phyloP scores from a whole-genome alignment of 2,888 invertebrate species.

The Altica lythri region DNA sequence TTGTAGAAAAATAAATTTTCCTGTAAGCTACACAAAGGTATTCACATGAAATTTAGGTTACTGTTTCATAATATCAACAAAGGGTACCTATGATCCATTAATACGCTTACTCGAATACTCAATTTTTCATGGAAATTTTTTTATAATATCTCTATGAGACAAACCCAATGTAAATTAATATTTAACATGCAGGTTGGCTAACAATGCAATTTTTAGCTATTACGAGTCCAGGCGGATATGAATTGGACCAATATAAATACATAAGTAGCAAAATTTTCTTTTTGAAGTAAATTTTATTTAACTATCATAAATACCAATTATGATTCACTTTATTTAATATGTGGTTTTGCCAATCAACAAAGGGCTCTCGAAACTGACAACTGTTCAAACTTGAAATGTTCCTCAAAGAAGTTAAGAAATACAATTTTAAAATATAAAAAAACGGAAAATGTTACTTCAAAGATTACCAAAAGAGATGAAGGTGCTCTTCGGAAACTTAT shows the following conservation, averaged over 20 bases:
- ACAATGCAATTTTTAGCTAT: too few species aligned
- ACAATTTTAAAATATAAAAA: neutral
- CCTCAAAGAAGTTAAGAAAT: neutral
- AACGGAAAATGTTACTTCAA: neutral
- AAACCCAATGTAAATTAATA: too few species aligned
- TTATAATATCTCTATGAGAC: too few species aligned
- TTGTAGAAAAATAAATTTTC: too few species aligned
- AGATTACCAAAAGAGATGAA: neutral
- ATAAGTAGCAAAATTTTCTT: neutral
- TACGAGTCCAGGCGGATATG: neutral
- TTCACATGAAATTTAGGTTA: too few species aligned
- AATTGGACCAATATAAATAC: neutral
- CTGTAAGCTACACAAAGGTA: too few species aligned
- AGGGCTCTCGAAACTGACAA: neutral
- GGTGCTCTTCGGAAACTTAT: neutral
- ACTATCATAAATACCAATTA: neutral
- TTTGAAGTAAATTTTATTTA: neutral
- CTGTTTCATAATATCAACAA: too few species aligned
- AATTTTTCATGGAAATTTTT: too few species aligned
- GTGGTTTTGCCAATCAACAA: neutral
- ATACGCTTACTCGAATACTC: too few species aligned
- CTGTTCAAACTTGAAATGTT: neutral
- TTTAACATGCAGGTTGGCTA: too few species aligned
- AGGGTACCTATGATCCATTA: too few species aligned
- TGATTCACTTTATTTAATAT: neutral